Base-by-base conservation (phyloP, 2,113 vertebrate genomes). In the Thamnophis sirtalis region DNA sequence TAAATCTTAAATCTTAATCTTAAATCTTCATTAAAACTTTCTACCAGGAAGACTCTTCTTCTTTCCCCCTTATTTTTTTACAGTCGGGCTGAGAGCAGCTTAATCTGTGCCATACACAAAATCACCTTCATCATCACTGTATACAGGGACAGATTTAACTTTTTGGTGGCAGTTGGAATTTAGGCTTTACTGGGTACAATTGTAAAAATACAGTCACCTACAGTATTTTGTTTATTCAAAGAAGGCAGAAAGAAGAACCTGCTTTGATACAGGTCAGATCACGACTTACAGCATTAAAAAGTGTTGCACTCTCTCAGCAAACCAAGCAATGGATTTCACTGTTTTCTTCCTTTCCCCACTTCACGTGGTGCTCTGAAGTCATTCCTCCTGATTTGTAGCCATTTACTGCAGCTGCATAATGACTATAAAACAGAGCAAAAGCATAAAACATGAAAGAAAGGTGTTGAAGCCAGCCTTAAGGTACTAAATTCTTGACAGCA, bases 401-500 rank as follows among this genome's bases (percentile, higher is more conserved):
- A 91, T 96, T 96, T 96, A 95, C 94, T 95, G 94, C 94, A 95
- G 95, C 96, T 97, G 95, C 92, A 95, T 95, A 95, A 96, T 95
- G 93, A 95, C 94, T 95, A 91, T 96, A 95, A 97, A 97, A 94
- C 93, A 93, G 94, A 92, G 95, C 88, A 95, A 95, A 96, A 95
- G 63, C 90, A 96, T 96, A 96, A 97, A 97, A 95, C 94, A 95
- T 96, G 96, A 97, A 97, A 96, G 96, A 95, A 96, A 97, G 95
- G 96, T 97, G 96, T 96, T 95, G 96, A 97, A 97, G 96, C 96
- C 95, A 96, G 96, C 95, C 97, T 94, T 73, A 96, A 97, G 97
- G 96, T 95, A 96, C 95, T 94, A 94, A 95, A 97, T 98, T 97
- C 96, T 96, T 95, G 94, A 96, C 93, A 96, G 94, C 95, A 95